Conservation (phyloP, 1,140 invertebrate genomes). For the Sipha flava region DNA sequence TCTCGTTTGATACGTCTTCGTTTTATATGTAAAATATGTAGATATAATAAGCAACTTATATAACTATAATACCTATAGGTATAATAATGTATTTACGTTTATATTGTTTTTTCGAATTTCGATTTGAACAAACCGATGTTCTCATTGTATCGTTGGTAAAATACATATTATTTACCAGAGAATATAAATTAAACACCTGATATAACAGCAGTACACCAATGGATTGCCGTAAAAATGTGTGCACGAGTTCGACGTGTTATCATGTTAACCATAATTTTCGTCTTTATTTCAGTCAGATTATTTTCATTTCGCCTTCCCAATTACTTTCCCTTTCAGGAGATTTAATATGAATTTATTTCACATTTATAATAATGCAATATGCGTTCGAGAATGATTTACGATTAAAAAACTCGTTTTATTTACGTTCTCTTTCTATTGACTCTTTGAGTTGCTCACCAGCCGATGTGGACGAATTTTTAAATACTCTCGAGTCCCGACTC, state of each 20-base stretch:
- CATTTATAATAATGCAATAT: neutral
- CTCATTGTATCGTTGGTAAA: neutral
- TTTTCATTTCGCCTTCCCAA: neutral
- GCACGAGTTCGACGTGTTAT: neutral
- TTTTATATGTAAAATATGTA: neutral
- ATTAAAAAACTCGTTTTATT: slow-evolving; percentile 19
- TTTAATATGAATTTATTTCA: slow-evolving; percentile 6
- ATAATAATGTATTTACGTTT: too few relatives aligned
- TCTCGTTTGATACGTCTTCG: neutral
- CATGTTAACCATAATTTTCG: neutral
- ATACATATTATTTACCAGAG: neutral
- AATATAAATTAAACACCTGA: neutral
- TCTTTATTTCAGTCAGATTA: neutral
- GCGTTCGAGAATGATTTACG: neutral
- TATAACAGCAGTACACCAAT: neutral
- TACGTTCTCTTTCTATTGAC: neutral
- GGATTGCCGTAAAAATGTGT: neutral
- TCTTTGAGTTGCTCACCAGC: neutral
- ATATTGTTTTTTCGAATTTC: neutral
- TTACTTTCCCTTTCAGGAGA: slow-evolving; percentile 5
- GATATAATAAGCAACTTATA: too few relatives aligned
- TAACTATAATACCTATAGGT: too few relatives aligned
- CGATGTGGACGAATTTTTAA: neutral
- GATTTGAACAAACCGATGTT: slow-evolving; percentile 16
- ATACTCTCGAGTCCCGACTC: neutral